Percentiles rank a stretch among this genome's conserved stretches.
These are phyloP conservation scores for Oscheius sp. DNA, from an alignment of 2,888 invertebrate species.

Conservation along the genomic window DNA sequence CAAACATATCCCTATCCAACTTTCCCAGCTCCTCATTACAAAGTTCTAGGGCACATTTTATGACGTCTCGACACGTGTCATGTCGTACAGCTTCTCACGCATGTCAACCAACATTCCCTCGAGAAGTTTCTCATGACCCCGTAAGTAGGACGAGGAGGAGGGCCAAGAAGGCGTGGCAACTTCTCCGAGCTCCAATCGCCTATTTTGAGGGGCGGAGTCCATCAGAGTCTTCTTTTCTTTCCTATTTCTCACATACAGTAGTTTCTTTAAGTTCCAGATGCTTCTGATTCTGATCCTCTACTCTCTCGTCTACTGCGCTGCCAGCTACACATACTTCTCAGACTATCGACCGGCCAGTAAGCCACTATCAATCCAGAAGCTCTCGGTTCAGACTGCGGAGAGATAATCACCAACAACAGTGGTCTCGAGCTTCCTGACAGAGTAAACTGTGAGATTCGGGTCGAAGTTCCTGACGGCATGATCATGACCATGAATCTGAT, in stretches of 20 bases:
- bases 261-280: too few relatives aligned
- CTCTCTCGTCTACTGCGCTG: neutral
- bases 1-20: too few relatives aligned
- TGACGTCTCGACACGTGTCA: too few relatives aligned
- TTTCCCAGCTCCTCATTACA: too few relatives aligned
- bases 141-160: too few relatives aligned
- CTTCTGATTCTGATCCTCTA: too few relatives aligned
- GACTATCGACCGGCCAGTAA: neutral
- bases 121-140: too few relatives aligned
- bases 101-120: too few relatives aligned
- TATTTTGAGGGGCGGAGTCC: neutral
- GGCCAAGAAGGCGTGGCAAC: too few relatives aligned
- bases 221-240: neutral
- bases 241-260: neutral
- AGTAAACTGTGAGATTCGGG: constrained; percentile 1
- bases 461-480: neutral
- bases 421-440: constrained; percentile 1
- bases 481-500: constrained; percentile 6
- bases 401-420: neutral
- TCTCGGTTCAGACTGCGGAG: constrained; percentile 6
- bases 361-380: too few relatives aligned
- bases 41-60: too few relatives aligned
- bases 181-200: neutral
- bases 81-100: too few relatives aligned
- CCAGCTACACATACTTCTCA: neutral